These are phyloP conservation scores for Acanthiza pusilla DNA, from an alignment of 2,797 vertebrate genomes.

Conservation along the genomic window DNA sequence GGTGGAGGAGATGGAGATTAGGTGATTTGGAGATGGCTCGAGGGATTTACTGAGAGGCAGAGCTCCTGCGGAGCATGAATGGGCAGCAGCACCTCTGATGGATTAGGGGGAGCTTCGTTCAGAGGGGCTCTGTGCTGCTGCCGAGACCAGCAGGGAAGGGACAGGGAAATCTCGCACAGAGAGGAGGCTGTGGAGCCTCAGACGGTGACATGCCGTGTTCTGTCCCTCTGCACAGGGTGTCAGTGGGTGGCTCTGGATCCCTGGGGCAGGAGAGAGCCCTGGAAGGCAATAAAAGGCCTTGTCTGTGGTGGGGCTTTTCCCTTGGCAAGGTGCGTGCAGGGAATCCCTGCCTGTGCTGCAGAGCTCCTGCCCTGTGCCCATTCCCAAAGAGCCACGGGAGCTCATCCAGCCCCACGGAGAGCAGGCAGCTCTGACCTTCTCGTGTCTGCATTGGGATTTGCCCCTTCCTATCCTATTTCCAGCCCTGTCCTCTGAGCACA, in stretches of 20 bases:
- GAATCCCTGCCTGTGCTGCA: not conserved
- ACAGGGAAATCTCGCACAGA: not conserved
- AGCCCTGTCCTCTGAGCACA: not conserved
- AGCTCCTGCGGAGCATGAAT: not conserved
- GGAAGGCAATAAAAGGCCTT: not conserved
- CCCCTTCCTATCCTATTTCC: not conserved
- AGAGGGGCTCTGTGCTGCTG: not conserved
- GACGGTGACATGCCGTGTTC: not conserved
- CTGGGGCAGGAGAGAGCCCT: rapidly evolving
- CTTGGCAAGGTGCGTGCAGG: rapidly evolving
- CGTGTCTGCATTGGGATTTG: not conserved
- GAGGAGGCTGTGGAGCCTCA: not conserved
- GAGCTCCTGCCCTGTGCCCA: rapidly evolving
- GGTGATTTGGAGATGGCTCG: constrained; percentile 26
- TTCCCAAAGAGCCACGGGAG: rapidly evolving
- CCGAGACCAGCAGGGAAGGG: not conserved
- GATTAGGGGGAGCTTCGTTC: constrained; percentile 1
- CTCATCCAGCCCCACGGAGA: not conserved
- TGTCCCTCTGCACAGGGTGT: not conserved
- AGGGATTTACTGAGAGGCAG: constrained; percentile 27
- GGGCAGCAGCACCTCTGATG: constrained; percentile 37
- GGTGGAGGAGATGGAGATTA: constrained; percentile 3
- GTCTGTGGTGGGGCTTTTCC: not conserved
- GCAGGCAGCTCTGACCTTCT: not conserved
- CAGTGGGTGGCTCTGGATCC: not conserved